Evolutionary conservation across 2,797 vertebrate genomes (phyloP).

Genomic region (Miopithecus talapoin): DNA sequence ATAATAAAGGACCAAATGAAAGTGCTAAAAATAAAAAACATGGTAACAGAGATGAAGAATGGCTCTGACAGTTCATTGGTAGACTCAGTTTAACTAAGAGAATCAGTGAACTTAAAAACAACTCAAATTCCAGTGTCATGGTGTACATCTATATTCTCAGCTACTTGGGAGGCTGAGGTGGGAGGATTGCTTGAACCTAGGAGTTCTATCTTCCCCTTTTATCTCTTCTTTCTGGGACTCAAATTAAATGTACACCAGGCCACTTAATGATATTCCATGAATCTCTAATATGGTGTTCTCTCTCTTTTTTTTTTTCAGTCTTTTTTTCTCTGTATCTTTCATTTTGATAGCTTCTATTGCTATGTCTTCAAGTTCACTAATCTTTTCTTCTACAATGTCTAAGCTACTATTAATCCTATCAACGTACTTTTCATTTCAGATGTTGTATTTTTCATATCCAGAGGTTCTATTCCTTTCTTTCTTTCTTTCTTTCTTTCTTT

Average conservation of each 20-base stretch:
- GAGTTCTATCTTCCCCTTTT: background rate
- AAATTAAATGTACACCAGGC: background rate
- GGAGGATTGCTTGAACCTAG: too few relatives aligned
- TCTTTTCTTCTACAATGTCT: background rate
- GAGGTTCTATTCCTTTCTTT: background rate
- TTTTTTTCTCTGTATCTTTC: background rate
- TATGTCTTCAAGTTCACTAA: background rate
- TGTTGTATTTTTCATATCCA: background rate
- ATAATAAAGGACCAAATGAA: background rate
- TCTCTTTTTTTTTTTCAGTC: background rate
- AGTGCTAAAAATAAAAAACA: background rate
- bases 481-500: accelerated
- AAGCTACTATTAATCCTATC: background rate
- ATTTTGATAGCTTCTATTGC: background rate
- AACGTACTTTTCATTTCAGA: background rate
- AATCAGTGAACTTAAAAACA: background rate
- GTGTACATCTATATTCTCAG: too few relatives aligned
- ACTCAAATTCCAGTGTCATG: background rate
- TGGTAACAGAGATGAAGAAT: background rate
- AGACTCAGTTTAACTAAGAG: background rate
- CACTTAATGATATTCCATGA: background rate
- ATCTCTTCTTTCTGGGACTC: background rate
- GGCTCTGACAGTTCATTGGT: background rate
- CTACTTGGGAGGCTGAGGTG: too few relatives aligned
- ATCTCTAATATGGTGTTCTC: background rate